Conservation (phyloP, 30 jellyfish, hydroid and myxozoan genomes). For the Phacellophora camtschatica region DNA sequence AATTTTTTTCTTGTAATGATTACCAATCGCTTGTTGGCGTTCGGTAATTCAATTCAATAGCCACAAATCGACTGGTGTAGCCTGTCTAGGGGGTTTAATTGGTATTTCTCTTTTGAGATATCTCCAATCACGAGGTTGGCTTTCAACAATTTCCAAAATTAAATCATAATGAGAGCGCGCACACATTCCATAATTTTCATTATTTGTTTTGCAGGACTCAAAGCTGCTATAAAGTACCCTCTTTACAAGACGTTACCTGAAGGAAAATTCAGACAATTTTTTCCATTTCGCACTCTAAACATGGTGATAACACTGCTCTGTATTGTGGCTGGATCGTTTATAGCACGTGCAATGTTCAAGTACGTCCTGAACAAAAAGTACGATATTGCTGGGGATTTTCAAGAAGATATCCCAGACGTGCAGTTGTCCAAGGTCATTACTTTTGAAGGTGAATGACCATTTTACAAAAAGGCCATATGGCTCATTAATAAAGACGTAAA, state of each 20-base stretch:
- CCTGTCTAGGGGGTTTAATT: too few relatives aligned
- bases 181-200: too few relatives aligned
- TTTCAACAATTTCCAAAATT: too few relatives aligned
- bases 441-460: constrained; percentile 7
- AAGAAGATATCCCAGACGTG: constrained; percentile 38
- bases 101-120: too few relatives aligned
- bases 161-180: too few relatives aligned
- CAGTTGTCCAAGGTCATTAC: constrained; percentile 19
- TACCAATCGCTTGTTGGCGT: too few relatives aligned
- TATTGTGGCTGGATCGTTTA: constrained; percentile 53
- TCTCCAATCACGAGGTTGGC: too few relatives aligned
- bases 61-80: too few relatives aligned
- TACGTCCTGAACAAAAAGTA: constrained; percentile 15
- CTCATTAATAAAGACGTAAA: background rate
- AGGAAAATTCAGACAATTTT: constrained; percentile 45
- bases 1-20: too few relatives aligned
- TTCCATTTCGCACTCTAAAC: constrained; percentile 94
- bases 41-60: too few relatives aligned
- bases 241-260: constrained; percentile 18
- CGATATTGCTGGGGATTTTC: constrained; percentile 60
- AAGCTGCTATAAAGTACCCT: constrained; percentile 85
- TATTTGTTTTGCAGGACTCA: constrained; percentile 71
- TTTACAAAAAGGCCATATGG: background rate
- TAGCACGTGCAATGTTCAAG: constrained; percentile 51
- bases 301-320: constrained; percentile 75